Percentiles rank a stretch among this genome's conserved stretches.
Conservation (phyloP, 2,113 vertebrate species). For the Formicarius rufipectus region DNA sequence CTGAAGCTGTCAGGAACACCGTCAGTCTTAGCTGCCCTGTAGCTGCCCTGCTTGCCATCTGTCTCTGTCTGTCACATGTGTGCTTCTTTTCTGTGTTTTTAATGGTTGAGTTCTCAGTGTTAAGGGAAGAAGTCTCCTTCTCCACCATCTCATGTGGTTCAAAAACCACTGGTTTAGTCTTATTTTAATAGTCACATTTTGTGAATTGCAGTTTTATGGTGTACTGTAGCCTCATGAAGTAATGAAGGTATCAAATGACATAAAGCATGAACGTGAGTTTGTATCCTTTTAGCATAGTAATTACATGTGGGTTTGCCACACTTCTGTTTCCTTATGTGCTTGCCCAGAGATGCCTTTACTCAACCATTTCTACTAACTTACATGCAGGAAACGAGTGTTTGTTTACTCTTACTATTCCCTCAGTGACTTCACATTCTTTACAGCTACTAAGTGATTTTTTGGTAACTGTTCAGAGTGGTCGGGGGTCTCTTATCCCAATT, state of each 20-base stretch:
- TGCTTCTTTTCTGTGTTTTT: background rate
- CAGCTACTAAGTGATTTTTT: background rate
- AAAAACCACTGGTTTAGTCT: background rate
- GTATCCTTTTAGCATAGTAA: fast-evolving
- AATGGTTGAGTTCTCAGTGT: background rate
- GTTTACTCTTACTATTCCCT: background rate
- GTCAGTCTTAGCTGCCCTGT: background rate
- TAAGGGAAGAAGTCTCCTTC: background rate
- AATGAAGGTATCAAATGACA: background rate
- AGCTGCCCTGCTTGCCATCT: background rate
- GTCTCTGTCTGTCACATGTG: background rate
- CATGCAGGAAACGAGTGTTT: background rate
- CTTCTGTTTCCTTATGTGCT: background rate
- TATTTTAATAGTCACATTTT: background rate
- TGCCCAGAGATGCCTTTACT: background rate
- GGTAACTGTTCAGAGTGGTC: background rate
- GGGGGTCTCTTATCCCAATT: background rate
- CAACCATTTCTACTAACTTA: background rate
- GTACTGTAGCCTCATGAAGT: background rate
- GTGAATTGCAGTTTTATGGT: background rate
- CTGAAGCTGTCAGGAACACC: background rate
- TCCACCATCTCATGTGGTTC: background rate
- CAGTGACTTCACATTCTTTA: background rate
- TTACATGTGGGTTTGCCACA: background rate
- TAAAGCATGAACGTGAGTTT: background rate